Percentiles rank a stretch among this genome's conserved stretches.
phyloP scores from a whole-genome alignment of 1,140 invertebrate species.

The Eumaeus atala region DNA sequence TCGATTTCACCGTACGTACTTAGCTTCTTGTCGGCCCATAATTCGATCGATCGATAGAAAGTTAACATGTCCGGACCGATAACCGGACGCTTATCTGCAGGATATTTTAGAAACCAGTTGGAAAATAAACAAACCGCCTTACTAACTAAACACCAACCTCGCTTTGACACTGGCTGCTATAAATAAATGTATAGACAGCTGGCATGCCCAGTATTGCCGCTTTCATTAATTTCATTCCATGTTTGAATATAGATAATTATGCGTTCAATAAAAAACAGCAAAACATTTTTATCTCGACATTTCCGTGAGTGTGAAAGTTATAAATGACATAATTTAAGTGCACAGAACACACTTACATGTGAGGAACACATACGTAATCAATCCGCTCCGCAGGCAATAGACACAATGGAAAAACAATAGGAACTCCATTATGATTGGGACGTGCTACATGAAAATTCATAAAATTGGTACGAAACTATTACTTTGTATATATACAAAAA shows the following conservation, averaged over 20 bases:
- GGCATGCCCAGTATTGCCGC: slow-evolving; percentile 47
- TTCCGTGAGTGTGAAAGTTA: no score
- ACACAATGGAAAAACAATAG: no score
- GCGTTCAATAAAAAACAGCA: neutral
- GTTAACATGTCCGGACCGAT: slow-evolving; percentile 27
- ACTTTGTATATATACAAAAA: no score
- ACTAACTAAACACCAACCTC: slow-evolving; percentile 60
- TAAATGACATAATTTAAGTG: no score
- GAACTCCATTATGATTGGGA: no score
- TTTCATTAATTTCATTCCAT: slow-evolving; percentile 45
- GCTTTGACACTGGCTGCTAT: slow-evolving; percentile 66
- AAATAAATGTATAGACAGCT: slow-evolving; percentile 66
- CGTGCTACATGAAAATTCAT: no score
- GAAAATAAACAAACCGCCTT: slow-evolving; percentile 65
- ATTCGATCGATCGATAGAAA: slow-evolving; percentile 8
- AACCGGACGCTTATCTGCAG: slow-evolving; percentile 55
- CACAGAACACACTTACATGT: no score
- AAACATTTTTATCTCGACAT: neutral
- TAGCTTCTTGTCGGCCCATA: neutral
- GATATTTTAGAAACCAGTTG: slow-evolving; percentile 62
- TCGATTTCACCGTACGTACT: neutral
- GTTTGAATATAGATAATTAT: slow-evolving; percentile 28
- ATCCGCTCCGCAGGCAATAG: no score
- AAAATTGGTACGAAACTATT: no score
- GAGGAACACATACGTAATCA: no score